Evolutionary conservation across 2,888 invertebrate genomes (phyloP), one percentile per base, ranked within the genome.

Genomic region (Drosophila birchii): DNA sequence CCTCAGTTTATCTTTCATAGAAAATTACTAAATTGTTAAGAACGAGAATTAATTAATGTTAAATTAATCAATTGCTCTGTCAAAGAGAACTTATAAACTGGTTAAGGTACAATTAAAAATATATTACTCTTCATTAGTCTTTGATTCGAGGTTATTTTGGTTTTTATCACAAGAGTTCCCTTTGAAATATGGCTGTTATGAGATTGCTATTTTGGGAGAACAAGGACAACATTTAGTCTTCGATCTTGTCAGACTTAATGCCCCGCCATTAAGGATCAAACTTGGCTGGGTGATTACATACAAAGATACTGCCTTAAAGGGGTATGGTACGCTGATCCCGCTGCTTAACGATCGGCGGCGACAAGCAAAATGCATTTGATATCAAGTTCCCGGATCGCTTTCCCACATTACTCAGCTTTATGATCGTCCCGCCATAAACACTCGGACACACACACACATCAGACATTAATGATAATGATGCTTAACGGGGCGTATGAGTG

Each of bases 371-470:
- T 39, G 70, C 59, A 71, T 60, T 60, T 45, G 45, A 51, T 57
- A 73, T 62, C 23, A 45, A 71, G 23, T 59, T 54, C 20, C 38
- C 20, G 36, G 55, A 61, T 70, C 58, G 74, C 64, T 72, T 78
- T 84, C 78, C 70, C 86, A 82, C 82, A 82, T 82, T 80, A 80
- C 67, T 73, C 76, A 76, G 75, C 56, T 86, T 86, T 79, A 88
- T 86, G 77, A 55, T 32, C 43, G 58, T n/a, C 14, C 14, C 63
- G 56, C 61, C 69, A 44, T 78, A 74, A 83, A 86, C 56, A 26
- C 39, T 62, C 49, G 63, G 61, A 49, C 60, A 76, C 36, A 32
- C 26, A 39, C 29, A 60, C 53, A 68, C 66, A 58, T 57, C 38
- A 59, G 63, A 53, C 71, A 71, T 86, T 76, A 78, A 77, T 49